Evolutionary conservation across 1,140 invertebrate genomes (phyloP), one percentile per base, ranked within the genome.

Genomic region (Drosophila lacertosa): DNA sequence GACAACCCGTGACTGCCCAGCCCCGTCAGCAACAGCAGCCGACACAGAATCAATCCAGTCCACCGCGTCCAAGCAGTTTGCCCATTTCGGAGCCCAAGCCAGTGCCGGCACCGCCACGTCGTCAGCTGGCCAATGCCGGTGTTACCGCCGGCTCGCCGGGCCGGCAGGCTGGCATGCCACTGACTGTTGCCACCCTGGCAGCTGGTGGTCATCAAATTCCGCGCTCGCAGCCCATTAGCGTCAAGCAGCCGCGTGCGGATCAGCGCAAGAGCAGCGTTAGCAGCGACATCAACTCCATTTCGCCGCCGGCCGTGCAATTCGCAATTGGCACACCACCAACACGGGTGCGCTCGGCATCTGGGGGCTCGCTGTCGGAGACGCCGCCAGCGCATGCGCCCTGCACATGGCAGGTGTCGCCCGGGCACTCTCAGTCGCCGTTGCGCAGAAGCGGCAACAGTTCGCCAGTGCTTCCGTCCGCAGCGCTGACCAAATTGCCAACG

Each of bases 241-340:
- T 97, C 92, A 91, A 91, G 48, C 95, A 95, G 81, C 82, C 82
- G 13, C 93, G 95, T 45, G 93, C 92, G 35, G 94, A 95, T 86
- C 93, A 94, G 73, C 92, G 93, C 58, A 93, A 93, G 86, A 94
- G 92, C 90, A 94, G 93, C 89, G 94, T 93, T 11, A 92, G 92
- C 83, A 94, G 91, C 92, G 95, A 97, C 92, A 96, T 98, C 63
- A 96, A 95, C 69, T 98, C 97, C 2, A 93, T 98, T 35, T 98
- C 97, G 50, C 97, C 97, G 64, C 97, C 97, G 48, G 94, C 96
- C 77, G 97, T 96, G 47, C 97, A 97, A 88, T 98, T 98, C 92
- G 95, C 95, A 42, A 96, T 98, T 92, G 97, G 96, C n/a, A 97
- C 97, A 39, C 96, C 97, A 29, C 97, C 97, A 5, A 94, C 93